Evolutionary conservation across 2,113 vertebrate species (phyloP).

Genomic region (Arizona elegans): DNA sequence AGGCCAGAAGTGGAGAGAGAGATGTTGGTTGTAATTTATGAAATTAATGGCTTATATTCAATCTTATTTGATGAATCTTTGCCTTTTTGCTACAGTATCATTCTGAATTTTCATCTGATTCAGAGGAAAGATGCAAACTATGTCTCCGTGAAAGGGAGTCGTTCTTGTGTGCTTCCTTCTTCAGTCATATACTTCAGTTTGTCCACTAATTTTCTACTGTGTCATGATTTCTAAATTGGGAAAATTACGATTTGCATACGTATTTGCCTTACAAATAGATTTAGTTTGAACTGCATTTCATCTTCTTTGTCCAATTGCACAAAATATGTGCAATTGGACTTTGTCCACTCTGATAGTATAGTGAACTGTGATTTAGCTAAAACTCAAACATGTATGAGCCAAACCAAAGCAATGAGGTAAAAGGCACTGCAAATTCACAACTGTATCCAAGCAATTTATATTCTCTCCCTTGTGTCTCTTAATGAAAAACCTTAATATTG

Average conservation of each 20-base stretch:
- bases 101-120: neutral
- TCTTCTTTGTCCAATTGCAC: too few species aligned
- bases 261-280: neutral
- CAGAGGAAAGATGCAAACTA: neutral
- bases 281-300: neutral
- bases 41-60: neutral
- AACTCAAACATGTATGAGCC: neutral
- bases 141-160: neutral
- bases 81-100: neutral
- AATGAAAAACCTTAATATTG: neutral
- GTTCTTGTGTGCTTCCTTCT: neutral
- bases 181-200: neutral
- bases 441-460: neutral
- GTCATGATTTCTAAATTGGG: neutral
- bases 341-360: neutral
- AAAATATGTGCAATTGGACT: neutral
- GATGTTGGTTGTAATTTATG: neutral
- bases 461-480: neutral
- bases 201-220: neutral
- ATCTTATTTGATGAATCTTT: neutral
- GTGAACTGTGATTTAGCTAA: neutral
- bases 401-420: neutral
- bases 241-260: neutral
- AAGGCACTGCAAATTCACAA: neutral
- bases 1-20: neutral